These are phyloP conservation scores for Pitangus sulphuratus DNA, from an alignment of 2,797 vertebrate species.

Conservation along the genomic window DNA sequence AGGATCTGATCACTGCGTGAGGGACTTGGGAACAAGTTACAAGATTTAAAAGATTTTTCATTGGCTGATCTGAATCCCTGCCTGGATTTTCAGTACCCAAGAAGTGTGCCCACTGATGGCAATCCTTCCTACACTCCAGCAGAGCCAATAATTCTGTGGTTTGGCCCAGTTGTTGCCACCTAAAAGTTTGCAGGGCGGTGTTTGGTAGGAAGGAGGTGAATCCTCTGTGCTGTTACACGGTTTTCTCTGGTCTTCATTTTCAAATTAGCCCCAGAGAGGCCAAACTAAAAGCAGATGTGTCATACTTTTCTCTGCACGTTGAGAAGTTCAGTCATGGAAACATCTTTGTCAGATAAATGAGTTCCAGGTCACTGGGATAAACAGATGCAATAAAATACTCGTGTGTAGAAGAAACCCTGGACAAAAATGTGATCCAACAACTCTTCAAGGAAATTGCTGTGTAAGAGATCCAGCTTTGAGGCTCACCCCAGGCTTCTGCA, in stretches of 20 bases:
- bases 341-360: slow-evolving; percentile 45
- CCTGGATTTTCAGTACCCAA: not conserved
- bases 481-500: slow-evolving; percentile 56
- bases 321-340: slow-evolving; percentile 44
- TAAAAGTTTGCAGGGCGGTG: not conserved
- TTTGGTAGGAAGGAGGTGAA: not conserved
- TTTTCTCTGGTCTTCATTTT: not conserved
- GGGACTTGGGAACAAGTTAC: not conserved
- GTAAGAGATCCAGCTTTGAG: slow-evolving; percentile 54
- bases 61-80: not conserved
- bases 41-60: not conserved
- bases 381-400: slow-evolving; percentile 38
- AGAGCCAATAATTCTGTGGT: not conserved
- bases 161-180: not conserved
- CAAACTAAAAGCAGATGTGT: slow-evolving; percentile 57
- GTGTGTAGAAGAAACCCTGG: not conserved
- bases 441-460: slow-evolving; percentile 49
- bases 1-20: not conserved
- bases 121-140: not conserved
- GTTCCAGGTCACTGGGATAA: slow-evolving; percentile 55
- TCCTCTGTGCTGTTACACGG: not conserved
- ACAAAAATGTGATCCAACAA: slow-evolving; percentile 21
- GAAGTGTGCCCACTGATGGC: not conserved
- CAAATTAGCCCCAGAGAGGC: slow-evolving; percentile 13
- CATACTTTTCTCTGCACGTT: not conserved